Evolutionary conservation across 2,888 invertebrate species (phyloP), one percentile per base, ranked within the genome.

Genomic region (Ornithoptera alexandrae): DNA sequence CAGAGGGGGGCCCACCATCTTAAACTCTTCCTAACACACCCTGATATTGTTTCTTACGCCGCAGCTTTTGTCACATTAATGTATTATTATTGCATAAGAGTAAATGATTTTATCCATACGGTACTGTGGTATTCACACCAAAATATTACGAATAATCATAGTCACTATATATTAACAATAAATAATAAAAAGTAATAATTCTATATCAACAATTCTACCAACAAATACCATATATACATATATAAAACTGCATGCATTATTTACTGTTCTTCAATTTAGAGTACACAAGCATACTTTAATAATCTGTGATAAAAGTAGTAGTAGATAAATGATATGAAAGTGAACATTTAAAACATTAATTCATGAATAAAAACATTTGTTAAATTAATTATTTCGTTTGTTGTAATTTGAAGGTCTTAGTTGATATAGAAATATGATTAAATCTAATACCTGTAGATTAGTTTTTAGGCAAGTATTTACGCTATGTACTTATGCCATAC

Each of bases 91-190:
- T 76, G 42, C 57, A n/a, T 15, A 22, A 50, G 30, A 63, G 66
- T 42, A 70, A 67, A 42, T 39, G 20, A 36, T 65, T 53, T 20
- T 22, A 20, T 42, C 46, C 62, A 62, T 74, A 79, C 79, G 84
- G 83, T 84, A 84, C 83, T 84, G 86, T 86, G 86, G 85, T 80
- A 78, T 80, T 72, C 71, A 79, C 60, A 57, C 65, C 3, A 62
- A 57, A 56, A 65, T 18, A 73, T 74, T 68, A 72, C 78, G 74
- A 78, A 77, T 79, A 82, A 81, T 79, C 81, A 83, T 82, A 82
- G 81, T 80, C 83, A 77, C 70, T 63, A 75, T 66, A 68, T 71
- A 71, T 61, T 65, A 68, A 50, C 2, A 62, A 67, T 61, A 62
- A 42, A 63, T 63, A 53, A 30, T 65, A 66, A 70, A 67, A 70